Base-by-base conservation (phyloP, 2,797 vertebrate species). In the Thamnophis elegans region DNA sequence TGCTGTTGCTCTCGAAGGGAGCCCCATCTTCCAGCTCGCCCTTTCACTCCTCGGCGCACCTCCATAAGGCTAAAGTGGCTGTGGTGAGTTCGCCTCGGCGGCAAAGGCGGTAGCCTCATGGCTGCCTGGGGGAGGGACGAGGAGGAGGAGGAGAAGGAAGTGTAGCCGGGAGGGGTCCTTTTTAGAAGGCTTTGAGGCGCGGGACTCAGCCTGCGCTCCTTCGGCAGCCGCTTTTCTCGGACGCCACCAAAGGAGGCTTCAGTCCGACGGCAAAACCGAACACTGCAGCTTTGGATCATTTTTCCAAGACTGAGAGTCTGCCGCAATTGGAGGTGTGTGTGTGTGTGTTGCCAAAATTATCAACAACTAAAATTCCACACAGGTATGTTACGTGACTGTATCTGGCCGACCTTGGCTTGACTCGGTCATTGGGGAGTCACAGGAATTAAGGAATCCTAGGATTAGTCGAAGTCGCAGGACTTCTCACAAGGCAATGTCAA, bases 71-170 rank as follows among this genome's bases (percentile, higher is more conserved):
- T 65, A 96, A 91, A 26, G 98, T 98, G 5, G 98, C 97, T 0
- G 95, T 98, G 97, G 98, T 98, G 95, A 96, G 98, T 95, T 78
- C 54, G 1, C 14, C 42, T 3, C 56, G 58, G 42, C n/a, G n/a
- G 78, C 54, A 4, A 54, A 54, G 26, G 13, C 47, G 0, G 32
- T 14, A 0, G 32, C 26, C 9, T 5, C 18, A 3, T 82, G 42
- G 13, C 56, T 26, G 16, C 58, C 5, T 1, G 32, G 20, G 10
- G 22, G 32, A 25, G 3, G 18, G 47, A 47, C 47, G 47, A 55
- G 1, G 54, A 55, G 22, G 59, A 10, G 60, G 26, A n/a, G 51
- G 47, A 13, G 47, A 28, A 89, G 28, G 42, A 47, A 22, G 14
- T 5, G 28, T 18, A 36, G 68, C 51, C 18, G 2, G 89, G 22